Percentiles rank a stretch among this genome's conserved stretches.
Conservation (phyloP, 2,113 vertebrate species). For the Sander lucioperca region DNA sequence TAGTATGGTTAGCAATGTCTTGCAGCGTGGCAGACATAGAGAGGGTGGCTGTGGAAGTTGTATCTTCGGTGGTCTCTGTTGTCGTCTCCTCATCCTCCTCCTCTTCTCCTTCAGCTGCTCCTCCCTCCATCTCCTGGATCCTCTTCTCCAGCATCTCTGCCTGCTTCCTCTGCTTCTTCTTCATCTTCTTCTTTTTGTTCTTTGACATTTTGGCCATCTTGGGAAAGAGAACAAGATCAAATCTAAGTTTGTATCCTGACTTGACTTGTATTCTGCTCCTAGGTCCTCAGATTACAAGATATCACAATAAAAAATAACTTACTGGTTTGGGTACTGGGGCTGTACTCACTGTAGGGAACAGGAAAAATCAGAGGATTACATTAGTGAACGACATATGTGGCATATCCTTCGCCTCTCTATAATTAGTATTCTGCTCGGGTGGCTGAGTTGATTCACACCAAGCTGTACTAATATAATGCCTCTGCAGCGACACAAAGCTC, state of each 20-base stretch:
- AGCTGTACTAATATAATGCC: constrained; percentile 52
- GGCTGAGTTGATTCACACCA: constrained; percentile 56
- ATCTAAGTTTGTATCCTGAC: not conserved
- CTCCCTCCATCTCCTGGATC: constrained; percentile 93
- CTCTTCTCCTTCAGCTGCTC: constrained; percentile 72
- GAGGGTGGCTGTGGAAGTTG: constrained; percentile 60
- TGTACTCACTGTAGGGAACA: constrained; percentile 91
- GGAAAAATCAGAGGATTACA: constrained; percentile 27
- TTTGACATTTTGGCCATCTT: constrained; percentile 96
- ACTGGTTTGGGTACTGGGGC: constrained; percentile 95
- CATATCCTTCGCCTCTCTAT: constrained; percentile 31
- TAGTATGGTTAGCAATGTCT: constrained; percentile 59
- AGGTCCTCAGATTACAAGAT: not conserved
- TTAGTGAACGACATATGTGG: constrained; percentile 28
- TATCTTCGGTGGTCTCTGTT: constrained; percentile 85
- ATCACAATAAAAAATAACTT: constrained; percentile 80
- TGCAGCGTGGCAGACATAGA: constrained; percentile 69
- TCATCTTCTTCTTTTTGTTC: constrained; percentile 98
- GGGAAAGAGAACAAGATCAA: not conserved
- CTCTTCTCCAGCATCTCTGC: constrained; percentile 94
- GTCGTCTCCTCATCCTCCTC: constrained; percentile 77
- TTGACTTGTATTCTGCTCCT: not conserved
- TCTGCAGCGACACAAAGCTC: constrained; percentile 31
- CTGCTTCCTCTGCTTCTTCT: constrained; percentile 97
- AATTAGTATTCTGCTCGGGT: constrained; percentile 57